Evolutionary conservation across 2,888 invertebrate genomes (phyloP), one percentile per base, ranked within the genome.

Genomic region (Meiosimyza platycephala): DNA sequence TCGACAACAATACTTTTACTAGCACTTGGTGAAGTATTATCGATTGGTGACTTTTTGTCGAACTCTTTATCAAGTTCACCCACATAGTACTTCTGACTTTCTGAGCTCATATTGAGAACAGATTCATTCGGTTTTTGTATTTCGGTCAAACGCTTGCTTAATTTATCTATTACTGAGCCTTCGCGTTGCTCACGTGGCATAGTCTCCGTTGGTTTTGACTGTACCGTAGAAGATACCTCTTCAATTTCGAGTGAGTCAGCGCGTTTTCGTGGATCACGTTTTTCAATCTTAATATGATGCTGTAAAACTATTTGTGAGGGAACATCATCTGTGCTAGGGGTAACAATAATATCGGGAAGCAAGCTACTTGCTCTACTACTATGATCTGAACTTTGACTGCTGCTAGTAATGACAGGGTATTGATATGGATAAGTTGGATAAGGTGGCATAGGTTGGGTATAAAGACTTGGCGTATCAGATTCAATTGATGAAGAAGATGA

Each of bases 271-370:
- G 77, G 72, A 33, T 82, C 78, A 3, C 80, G 77, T 9, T 80
- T 78, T 66, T 82, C 83, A 4, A 81, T 74, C 33, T 79, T 83
- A 59, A 82, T 81, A 65, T 83, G 81, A 54, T 81, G 82, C 48
- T 82, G 77, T 77, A 82, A 77, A 65, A 83, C 78, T 6, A 83
- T 40, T 40, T 40, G 40, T 9, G 85, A 84, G 59, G 85, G 82
- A 72, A 80, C 69, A 72, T 87, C 85, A 76, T 87, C 85, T 50
- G 82, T 81, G 76, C 83, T 85, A 28, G 83, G 85, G 0, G 85
- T 87, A 40, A 86, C 85, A 47, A 86, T 85, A 52, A 86, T 87
- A 74, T 85, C 84, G 50, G 85, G 86, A 13, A 85, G 74, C 0
- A 84, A 80, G 65, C 84, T 85, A 68, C 84, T 83, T n/a, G 82